These are phyloP conservation scores for Scomberomorus guttatus DNA, from an alignment of 2,797 vertebrate genomes.

Conservation along the genomic window DNA sequence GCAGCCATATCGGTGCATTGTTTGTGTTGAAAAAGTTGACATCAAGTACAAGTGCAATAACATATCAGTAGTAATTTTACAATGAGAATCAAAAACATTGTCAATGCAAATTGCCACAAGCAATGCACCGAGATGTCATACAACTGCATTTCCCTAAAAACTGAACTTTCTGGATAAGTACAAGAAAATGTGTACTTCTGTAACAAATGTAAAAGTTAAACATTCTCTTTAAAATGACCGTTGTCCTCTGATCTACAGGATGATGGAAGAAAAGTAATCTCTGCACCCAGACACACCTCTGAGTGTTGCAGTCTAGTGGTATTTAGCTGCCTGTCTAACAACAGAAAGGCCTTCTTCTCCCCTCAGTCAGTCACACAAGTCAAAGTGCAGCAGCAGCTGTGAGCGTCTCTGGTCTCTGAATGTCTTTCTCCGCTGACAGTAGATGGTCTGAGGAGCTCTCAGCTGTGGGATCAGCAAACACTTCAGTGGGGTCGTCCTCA, in stretches of 20 bases:
- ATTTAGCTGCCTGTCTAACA: background rate
- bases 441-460: slow-evolving; percentile 48
- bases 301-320: background rate
- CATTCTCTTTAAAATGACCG: background rate
- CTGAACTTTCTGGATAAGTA: background rate
- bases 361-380: background rate
- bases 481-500: background rate
- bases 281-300: background rate
- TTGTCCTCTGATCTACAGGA: background rate
- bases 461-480: background rate
- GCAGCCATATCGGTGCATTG: background rate
- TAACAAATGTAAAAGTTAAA: background rate
- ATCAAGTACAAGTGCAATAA: background rate
- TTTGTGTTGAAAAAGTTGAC: background rate
- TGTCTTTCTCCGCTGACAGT: slow-evolving; percentile 10
- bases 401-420: background rate
- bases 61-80: too few species aligned
- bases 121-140: background rate
- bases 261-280: background rate
- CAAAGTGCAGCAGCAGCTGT: slow-evolving; percentile 27
- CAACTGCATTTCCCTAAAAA: background rate
- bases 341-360: background rate
- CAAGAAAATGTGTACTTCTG: background rate
- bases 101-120: background rate
- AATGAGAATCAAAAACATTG: background rate